Conservation (phyloP, 92 coral and sea anemone genomes). For the Galaxea fascicularis region DNA sequence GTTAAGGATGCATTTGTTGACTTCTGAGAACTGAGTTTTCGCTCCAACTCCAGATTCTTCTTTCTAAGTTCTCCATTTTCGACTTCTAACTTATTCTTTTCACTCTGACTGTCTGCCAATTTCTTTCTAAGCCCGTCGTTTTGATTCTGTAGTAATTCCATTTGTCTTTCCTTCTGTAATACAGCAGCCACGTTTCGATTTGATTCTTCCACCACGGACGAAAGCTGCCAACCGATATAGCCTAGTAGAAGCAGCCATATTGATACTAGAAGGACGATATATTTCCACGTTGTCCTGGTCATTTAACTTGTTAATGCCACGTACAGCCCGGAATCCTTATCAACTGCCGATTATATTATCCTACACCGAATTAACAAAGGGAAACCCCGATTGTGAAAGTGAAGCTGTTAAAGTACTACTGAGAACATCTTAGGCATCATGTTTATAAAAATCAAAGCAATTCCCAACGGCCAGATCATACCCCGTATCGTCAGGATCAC, state of each 20-base stretch:
- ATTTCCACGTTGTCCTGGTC: conserved; percentile 81
- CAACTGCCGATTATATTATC: too few relatives aligned
- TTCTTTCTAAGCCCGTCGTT: conserved; percentile 68
- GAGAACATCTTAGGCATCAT: too few relatives aligned
- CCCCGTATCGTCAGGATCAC: too few relatives aligned
- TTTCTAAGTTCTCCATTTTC: conserved; percentile 53
- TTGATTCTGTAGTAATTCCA: conserved; percentile 67
- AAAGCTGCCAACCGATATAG: conserved; percentile 87
- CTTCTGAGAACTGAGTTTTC: conserved; percentile 1
- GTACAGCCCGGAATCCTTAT: background rate
- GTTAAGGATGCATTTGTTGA: background rate
- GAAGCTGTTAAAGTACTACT: background rate
- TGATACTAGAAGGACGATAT: conserved; percentile 62
- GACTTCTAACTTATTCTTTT: conserved; percentile 62
- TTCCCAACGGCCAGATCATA: too few relatives aligned
- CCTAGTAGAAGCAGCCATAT: conserved; percentile 80
- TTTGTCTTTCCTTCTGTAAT: conserved; percentile 70
- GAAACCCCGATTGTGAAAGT: too few relatives aligned
- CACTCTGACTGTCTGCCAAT: conserved; percentile 66
- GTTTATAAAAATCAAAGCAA: too few relatives aligned
- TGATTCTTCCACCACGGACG: conserved; percentile 76
- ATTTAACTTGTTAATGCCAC: background rate
- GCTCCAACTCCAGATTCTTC: conserved; percentile 39
- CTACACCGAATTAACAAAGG: too few relatives aligned
- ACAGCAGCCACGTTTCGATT: conserved; percentile 64